These are phyloP conservation scores for Stigmatopora nigra DNA, from an alignment of 2,113 vertebrate genomes.

Conservation along the genomic window DNA sequence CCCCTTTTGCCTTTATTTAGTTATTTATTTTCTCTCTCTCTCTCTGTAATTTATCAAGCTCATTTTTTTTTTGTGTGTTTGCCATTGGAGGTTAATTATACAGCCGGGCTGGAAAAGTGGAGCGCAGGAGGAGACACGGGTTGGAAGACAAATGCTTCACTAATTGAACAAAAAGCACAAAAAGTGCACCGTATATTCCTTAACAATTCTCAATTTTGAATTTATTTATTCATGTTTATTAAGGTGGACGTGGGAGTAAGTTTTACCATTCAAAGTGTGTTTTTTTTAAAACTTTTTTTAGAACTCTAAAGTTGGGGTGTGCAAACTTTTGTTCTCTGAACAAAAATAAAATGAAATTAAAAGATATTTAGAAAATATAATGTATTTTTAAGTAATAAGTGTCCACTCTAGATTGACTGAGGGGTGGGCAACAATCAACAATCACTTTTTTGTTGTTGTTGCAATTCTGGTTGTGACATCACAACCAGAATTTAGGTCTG, in stretches of 20 bases:
- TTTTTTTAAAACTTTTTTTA: no score
- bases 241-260: background rate
- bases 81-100: conserved; percentile 73
- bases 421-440: no score
- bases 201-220: conserved; percentile 10
- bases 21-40: conserved; percentile 40
- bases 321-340: no score
- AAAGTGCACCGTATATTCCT: conserved; percentile 46
- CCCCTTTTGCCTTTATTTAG: conserved; percentile 26
- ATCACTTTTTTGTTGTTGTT: no score
- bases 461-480: no score
- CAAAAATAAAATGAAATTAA: no score
- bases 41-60: conserved; percentile 72
- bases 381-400: no score
- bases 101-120: conserved; percentile 52
- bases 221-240: conserved; percentile 42
- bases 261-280: no score
- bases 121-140: conserved; percentile 59
- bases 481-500: no score
- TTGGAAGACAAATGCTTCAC: conserved; percentile 64
- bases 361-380: no score
- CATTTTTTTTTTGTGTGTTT: conserved; percentile 49
- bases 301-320: no score
- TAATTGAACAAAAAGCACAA: conserved; percentile 68
- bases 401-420: no score